Evolutionary conservation across 2,888 invertebrate genomes (phyloP).

Genomic region (Agrypnus murinus): DNA sequence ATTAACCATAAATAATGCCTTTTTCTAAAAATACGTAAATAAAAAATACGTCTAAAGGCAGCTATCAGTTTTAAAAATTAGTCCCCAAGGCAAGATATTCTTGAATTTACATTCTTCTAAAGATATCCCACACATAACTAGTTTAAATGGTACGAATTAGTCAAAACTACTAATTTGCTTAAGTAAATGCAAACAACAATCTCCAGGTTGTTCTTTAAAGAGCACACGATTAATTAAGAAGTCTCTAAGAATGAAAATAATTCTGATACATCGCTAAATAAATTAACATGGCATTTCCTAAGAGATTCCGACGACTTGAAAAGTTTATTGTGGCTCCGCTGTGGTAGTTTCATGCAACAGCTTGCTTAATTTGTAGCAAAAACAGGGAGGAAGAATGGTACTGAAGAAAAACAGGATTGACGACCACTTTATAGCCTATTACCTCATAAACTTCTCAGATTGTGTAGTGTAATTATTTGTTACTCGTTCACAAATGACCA

Average conservation of each 20-base stretch:
- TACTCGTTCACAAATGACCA: constrained; percentile 35
- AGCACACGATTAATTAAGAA: constrained; percentile 19
- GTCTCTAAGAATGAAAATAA: constrained; percentile 9
- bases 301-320: not conserved
- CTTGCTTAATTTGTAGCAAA: constrained; percentile 24
- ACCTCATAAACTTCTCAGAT: constrained; percentile 27
- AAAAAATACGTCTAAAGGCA: no score
- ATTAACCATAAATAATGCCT: no score
- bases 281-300: not conserved
- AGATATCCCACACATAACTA: not conserved
- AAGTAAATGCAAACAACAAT: constrained; percentile 20
- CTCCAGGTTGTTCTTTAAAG: constrained; percentile 13
- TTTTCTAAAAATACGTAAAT: no score
- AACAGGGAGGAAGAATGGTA: constrained; percentile 11
- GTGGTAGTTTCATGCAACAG: not conserved
- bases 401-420: constrained; percentile 18
- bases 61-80: not conserved
- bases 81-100: not conserved
- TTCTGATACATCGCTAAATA: not conserved
- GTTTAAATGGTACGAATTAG: not conserved
- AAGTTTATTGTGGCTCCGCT: no score
- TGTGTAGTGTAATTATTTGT: constrained; percentile 28
- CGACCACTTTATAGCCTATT: constrained; percentile 28
- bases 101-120: not conserved
- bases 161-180: constrained; percentile 13